A percentile compares a stretch with the other conserved stretches of the same genome.
phyloP scores from a whole-genome alignment of 1,140 invertebrate species.

The Bombus huntii region DNA sequence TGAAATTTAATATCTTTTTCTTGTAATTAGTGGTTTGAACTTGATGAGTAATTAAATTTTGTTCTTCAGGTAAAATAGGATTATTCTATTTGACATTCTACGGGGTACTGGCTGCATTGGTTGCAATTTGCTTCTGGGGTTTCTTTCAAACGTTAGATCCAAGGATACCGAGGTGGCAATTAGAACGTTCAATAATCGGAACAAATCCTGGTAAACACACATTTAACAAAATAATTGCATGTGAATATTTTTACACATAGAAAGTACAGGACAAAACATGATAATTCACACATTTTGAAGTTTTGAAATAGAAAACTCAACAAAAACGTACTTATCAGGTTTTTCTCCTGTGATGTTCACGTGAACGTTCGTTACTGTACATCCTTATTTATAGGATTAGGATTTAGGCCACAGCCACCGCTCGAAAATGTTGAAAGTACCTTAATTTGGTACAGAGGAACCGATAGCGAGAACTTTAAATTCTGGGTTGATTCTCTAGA shows the following conservation, averaged over 20 bases:
- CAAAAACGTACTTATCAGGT: not conserved
- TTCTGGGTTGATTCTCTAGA: slow-evolving; percentile 90
- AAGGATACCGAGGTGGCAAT: slow-evolving; percentile 92
- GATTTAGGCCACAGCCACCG: slow-evolving; percentile 94
- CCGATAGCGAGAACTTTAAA: slow-evolving; percentile 88
- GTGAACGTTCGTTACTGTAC: not conserved
- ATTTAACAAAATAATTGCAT: not conserved
- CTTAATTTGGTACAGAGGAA: slow-evolving; percentile 95
- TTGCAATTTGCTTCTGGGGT: slow-evolving; percentile 94
- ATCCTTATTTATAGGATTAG: slow-evolving; percentile 85
- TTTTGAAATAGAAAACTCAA: not conserved
- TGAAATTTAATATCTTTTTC: no score
- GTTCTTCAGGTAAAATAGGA: slow-evolving; percentile 90
- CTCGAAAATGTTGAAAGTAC: slow-evolving; percentile 93
- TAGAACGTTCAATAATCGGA: slow-evolving; percentile 92
- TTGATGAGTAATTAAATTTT: not conserved
- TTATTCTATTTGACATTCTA: slow-evolving; percentile 97
- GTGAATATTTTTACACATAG: not conserved
- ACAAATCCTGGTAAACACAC: slow-evolving; percentile 91
- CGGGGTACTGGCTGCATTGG: slow-evolving; percentile 91
- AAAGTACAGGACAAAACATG: not conserved
- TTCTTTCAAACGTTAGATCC: slow-evolving; percentile 96
- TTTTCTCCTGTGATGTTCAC: not conserved
- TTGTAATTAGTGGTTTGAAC: no score
- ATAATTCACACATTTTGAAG: not conserved